These are phyloP conservation scores for Dufourea novaeangliae DNA, from an alignment of 1,140 invertebrate species.

Conservation along the genomic window DNA sequence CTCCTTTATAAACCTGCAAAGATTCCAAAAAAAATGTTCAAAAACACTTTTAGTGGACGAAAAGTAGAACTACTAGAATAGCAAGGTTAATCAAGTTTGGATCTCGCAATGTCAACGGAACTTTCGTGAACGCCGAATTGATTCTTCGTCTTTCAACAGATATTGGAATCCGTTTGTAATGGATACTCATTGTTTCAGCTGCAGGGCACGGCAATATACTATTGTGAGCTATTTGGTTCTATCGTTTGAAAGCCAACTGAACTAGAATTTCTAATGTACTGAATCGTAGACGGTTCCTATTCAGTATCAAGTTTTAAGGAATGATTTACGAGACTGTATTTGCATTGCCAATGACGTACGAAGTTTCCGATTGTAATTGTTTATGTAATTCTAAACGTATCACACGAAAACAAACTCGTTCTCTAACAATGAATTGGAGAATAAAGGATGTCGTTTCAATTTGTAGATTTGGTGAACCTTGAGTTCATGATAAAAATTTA, in stretches of 20 bases:
- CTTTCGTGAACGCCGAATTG: conserved; percentile 42
- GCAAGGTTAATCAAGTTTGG: conserved; percentile 35
- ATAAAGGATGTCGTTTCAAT: too few relatives aligned
- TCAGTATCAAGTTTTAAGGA: background rate
- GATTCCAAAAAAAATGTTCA: too few relatives aligned
- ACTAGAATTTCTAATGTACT: conserved; percentile 10
- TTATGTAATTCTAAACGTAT: background rate
- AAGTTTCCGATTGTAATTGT: background rate
- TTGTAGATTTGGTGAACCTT: too few relatives aligned
- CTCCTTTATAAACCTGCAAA: too few relatives aligned
- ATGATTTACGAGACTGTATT: background rate
- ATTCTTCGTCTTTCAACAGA: conserved; percentile 23
- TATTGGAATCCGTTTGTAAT: conserved; percentile 43
- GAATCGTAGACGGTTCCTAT: conserved; percentile 13
- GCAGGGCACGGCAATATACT: conserved; percentile 10
- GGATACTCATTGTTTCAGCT: conserved; percentile 47
- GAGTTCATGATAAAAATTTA: too few relatives aligned
- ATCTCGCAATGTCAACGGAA: conserved; percentile 17
- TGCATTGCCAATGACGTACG: conserved; percentile 1
- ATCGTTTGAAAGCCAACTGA: background rate
- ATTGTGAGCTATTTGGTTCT: conserved; percentile 10
- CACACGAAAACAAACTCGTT: background rate
- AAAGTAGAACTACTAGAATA: background rate
- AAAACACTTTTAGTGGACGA: background rate
- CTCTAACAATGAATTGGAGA: too few relatives aligned